Percentiles rank a stretch among this genome's conserved stretches.
These are phyloP conservation scores for Lingula anatina DNA, from an alignment of 2,888 invertebrate species.

Conservation along the genomic window DNA sequence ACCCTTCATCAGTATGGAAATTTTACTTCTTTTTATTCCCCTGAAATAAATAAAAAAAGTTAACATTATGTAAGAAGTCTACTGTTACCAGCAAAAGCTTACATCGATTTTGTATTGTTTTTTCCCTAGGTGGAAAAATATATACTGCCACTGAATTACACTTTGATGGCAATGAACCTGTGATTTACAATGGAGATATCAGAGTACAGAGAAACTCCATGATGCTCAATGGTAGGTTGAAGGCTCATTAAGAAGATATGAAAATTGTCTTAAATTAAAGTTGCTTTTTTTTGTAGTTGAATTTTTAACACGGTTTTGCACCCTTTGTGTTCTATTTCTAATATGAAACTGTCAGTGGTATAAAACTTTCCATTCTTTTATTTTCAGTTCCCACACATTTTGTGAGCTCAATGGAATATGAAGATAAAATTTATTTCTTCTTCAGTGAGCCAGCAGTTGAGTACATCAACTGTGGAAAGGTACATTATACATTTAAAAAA, in stretches of 20 bases:
- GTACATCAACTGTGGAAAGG: conserved; percentile 90
- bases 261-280: neutral
- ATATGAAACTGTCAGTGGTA: too few species aligned
- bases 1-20: too few species aligned
- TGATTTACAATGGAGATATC: conserved; percentile 62
- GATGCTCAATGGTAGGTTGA: conserved; percentile 66
- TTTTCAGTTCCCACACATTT: conserved; percentile 71
- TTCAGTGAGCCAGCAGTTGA: conserved; percentile 90
- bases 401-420: conserved; percentile 84
- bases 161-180: conserved; percentile 88
- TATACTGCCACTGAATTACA: conserved; percentile 95
- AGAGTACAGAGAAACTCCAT: conserved; percentile 72
- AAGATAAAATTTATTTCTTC: conserved; percentile 81
- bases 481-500: conserved; percentile 55
- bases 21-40: too few species aligned
- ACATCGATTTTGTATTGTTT: conserved; percentile 14
- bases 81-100: too few species aligned
- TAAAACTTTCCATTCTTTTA: too few species aligned
- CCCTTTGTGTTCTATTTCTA: too few species aligned
- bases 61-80: too few species aligned
- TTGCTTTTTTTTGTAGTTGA: neutral
- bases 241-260: neutral
- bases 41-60: too few species aligned
- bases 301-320: too few species aligned
- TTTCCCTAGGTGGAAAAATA: conserved; percentile 72